These are phyloP conservation scores for Delphinapterus leucas DNA, from an alignment of 2,113 vertebrate species.

Conservation along the genomic window DNA sequence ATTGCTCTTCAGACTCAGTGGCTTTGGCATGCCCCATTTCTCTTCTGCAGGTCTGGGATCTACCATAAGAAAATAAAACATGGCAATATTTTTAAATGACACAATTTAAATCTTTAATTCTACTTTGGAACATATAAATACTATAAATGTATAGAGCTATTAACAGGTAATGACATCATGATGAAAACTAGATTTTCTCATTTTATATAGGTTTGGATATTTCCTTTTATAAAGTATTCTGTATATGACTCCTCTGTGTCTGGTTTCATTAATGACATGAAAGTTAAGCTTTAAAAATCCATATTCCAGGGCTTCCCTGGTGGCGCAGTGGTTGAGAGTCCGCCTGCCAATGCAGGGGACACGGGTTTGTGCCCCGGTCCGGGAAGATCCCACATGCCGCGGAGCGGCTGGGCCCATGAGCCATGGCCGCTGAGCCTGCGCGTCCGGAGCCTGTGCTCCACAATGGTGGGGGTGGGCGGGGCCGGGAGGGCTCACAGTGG, in stretches of 20 bases:
- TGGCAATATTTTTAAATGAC: background rate
- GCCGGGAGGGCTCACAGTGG: no score
- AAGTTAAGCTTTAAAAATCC: constrained; percentile 16
- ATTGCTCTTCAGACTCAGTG: constrained; percentile 35
- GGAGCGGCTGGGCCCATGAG: no score
- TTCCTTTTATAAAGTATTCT: background rate
- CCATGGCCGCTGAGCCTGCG: no score
- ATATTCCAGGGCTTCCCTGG: background rate
- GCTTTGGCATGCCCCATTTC: constrained; percentile 50
- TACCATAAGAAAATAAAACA: constrained; percentile 37
- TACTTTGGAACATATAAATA: background rate
- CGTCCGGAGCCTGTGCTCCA: no score
- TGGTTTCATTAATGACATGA: background rate
- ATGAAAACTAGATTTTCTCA: background rate
- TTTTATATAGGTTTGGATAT: background rate
- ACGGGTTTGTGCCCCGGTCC: no score
- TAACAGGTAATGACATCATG: background rate
- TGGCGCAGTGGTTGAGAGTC: no score
- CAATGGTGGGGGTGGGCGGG: no score
- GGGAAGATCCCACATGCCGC: no score
- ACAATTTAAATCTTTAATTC: constrained; percentile 23
- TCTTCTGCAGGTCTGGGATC: constrained; percentile 27
- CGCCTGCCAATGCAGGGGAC: no score
- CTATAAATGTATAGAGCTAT: background rate
- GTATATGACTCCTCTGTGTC: background rate